A percentile compares a stretch with the other conserved stretches of the same genome.
Conservation (phyloP, 35 echinoderm and acorn worm genomes). For the Hemicentrotus pulcherrimus region DNA sequence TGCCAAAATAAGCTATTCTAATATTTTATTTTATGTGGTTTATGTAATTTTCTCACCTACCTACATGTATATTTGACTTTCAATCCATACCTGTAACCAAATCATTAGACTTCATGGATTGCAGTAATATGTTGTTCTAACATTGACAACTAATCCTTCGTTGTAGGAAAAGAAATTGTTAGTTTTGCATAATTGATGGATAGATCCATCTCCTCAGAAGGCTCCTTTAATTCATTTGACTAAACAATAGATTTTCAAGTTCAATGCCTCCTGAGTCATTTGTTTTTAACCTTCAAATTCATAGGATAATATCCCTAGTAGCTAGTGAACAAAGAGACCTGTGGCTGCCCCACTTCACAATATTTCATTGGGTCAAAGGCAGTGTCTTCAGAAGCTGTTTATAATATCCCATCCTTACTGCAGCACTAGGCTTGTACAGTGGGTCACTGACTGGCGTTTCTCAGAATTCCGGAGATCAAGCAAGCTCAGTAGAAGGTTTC, state of each 20-base stretch:
- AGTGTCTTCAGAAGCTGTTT: neutral
- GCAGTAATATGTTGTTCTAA: no score
- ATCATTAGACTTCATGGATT: no score
- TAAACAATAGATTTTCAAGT: neutral
- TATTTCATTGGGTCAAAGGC: neutral
- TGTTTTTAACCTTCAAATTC: neutral
- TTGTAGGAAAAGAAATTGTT: no score
- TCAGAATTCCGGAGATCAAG: neutral
- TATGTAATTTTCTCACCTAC: no score
- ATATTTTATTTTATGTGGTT: no score
- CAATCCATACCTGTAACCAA: no score
- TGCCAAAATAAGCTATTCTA: no score
- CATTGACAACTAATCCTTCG: no score
- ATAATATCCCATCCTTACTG: neutral
- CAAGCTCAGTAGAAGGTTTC: neutral
- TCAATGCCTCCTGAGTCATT: slow-evolving; percentile 4
- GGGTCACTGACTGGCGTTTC: neutral
- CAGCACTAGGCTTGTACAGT: neutral
- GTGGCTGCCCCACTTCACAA: neutral
- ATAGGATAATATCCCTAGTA: neutral
- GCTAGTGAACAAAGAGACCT: neutral
- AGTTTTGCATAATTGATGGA: no score
- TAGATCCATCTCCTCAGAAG: no score
- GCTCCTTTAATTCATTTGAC: neutral
- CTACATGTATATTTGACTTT: no score